A percentile compares a stretch with the other conserved stretches of the same genome.
Conservation (phyloP, 2,113 vertebrate species). For the Setophaga coronata region DNA sequence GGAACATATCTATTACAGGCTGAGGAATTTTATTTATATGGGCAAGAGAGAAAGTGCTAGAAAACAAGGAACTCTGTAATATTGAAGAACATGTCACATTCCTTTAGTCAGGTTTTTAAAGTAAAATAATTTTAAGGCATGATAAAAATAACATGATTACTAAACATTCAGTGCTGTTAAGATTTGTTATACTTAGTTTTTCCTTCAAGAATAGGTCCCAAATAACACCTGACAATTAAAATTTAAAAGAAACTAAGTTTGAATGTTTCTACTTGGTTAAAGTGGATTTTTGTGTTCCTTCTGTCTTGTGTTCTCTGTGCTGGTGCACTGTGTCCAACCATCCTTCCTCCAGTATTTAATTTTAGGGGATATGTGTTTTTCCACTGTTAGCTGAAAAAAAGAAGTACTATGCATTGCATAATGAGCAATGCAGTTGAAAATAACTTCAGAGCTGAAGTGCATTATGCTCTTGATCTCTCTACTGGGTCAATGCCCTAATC, state of each 20-base stretch:
- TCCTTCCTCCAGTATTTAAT: constrained; percentile 75
- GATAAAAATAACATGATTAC: neutral
- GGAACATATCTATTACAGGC: neutral
- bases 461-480: constrained; percentile 28
- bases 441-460: constrained; percentile 32
- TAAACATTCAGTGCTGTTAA: neutral
- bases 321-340: constrained; percentile 83
- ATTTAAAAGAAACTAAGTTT: constrained; percentile 54
- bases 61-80: constrained; percentile 9
- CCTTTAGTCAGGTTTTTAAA: neutral
- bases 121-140: constrained; percentile 4
- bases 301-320: constrained; percentile 80
- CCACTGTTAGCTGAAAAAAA: constrained; percentile 27
- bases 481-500: neutral
- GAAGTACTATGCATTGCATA: neutral
- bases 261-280: constrained; percentile 72
- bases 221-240: constrained; percentile 40
- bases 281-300: constrained; percentile 87
- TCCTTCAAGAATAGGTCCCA: constrained; percentile 20
- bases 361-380: constrained; percentile 60
- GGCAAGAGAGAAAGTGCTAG: neutral
- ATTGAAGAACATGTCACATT: constrained; percentile 11
- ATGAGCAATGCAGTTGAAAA: constrained; percentile 10
- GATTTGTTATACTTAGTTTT: neutral
- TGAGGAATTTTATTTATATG: neutral